phyloP scores from a whole-genome alignment of 2,113 vertebrate genomes.

The Hucho hucho region DNA sequence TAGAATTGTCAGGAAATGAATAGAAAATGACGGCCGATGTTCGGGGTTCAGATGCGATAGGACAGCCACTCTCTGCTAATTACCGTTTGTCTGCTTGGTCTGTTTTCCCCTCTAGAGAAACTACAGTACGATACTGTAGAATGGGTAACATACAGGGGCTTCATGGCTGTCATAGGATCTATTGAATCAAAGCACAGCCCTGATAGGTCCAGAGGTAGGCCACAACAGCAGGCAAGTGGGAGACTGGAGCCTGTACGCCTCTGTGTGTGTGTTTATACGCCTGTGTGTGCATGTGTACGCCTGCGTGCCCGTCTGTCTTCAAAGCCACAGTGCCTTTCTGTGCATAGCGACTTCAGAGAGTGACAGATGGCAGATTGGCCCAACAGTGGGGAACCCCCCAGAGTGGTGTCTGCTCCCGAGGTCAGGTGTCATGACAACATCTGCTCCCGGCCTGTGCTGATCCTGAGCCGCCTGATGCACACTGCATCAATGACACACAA shows the following conservation, averaged over 20 bases:
- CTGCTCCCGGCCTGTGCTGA: slow-evolving; percentile 77
- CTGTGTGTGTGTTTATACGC: slow-evolving; percentile 41
- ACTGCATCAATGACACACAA: slow-evolving; percentile 71
- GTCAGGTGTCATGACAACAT: slow-evolving; percentile 91
- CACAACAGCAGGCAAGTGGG: slow-evolving; percentile 15
- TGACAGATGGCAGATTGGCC: slow-evolving; percentile 89
- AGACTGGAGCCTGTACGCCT: background rate
- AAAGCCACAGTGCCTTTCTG: slow-evolving; percentile 47
- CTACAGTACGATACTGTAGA: no score
- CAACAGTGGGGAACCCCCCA: slow-evolving; percentile 76
- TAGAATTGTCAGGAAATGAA: no score
- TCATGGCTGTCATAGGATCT: no score
- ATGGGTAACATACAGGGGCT: no score
- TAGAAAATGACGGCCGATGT: no score
- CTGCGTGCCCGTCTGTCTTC: slow-evolving; percentile 36
- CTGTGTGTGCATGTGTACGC: slow-evolving; percentile 56
- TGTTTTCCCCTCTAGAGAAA: no score
- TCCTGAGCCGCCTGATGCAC: slow-evolving; percentile 61
- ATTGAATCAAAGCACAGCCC: background rate
- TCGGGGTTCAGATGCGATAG: no score
- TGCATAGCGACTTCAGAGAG: slow-evolving; percentile 49
- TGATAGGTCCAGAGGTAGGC: background rate
- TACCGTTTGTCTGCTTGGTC: no score
- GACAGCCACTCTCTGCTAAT: no score
- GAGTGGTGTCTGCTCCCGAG: slow-evolving; percentile 78